These are phyloP conservation scores for Hypolimnas misippus DNA, from an alignment of 2,888 invertebrate species.

Conservation along the genomic window DNA sequence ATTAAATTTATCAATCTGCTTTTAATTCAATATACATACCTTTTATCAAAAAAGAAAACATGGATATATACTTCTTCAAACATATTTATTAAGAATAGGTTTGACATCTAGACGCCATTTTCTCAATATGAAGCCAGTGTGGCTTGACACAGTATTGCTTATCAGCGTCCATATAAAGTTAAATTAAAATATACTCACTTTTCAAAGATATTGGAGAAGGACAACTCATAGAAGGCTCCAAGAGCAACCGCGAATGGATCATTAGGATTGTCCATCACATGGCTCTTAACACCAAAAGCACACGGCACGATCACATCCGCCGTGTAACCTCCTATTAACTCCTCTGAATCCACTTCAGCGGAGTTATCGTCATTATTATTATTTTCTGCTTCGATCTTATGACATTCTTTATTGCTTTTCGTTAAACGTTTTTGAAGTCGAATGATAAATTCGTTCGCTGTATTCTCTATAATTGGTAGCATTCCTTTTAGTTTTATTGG, in stretches of 20 bases:
- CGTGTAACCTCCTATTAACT: slow-evolving; percentile 74
- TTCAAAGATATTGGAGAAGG: slow-evolving; percentile 70
- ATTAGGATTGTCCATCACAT: slow-evolving; percentile 70
- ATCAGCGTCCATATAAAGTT: no score
- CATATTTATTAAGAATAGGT: no score
- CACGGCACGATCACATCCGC: slow-evolving; percentile 80
- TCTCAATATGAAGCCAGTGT: no score
- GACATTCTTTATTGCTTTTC: slow-evolving; percentile 26
- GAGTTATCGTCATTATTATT: slow-evolving; percentile 25
- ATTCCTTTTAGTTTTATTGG: slow-evolving; percentile 77
- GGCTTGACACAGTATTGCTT: no score
- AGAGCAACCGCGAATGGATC: slow-evolving; percentile 77
- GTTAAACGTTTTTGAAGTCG: slow-evolving; percentile 55
- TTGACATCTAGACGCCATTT: no score
- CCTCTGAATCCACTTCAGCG: slow-evolving; percentile 64
- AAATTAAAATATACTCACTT: slow-evolving; percentile 61
- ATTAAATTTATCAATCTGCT: no score
- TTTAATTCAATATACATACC: no score
- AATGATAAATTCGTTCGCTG: slow-evolving; percentile 67
- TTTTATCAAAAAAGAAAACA: no score
- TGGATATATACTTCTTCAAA: no score
- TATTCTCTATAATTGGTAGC: slow-evolving; percentile 73
- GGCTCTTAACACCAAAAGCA: slow-evolving; percentile 75
- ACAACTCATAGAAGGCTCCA: slow-evolving; percentile 76
- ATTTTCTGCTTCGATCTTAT: slow-evolving; percentile 19